Percentiles rank a stretch among this genome's conserved stretches.
These are phyloP conservation scores for Micromussa lordhowensis DNA, from an alignment of 92 coral and sea anemone genomes.

Conservation along the genomic window DNA sequence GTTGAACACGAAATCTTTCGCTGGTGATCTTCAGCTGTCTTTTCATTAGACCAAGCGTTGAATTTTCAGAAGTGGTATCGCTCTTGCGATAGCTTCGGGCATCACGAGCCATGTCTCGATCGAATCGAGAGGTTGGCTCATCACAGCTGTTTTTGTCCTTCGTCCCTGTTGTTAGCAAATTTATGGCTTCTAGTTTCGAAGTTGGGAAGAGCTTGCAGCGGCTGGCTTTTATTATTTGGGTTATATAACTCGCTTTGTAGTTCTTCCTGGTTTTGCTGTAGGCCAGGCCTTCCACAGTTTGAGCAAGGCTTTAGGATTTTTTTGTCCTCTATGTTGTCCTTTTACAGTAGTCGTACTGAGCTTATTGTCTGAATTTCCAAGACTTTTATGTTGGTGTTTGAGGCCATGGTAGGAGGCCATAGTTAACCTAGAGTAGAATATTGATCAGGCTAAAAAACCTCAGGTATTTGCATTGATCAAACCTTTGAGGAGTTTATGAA, in stretches of 20 bases:
- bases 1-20: slow-evolving; percentile 13
- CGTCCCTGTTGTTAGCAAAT: neutral
- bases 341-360: slow-evolving; percentile 40
- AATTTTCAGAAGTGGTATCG: slow-evolving; percentile 16
- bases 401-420: slow-evolving; percentile 35
- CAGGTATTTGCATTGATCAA: slow-evolving; percentile 30
- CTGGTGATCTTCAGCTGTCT: slow-evolving; percentile 30
- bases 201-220: neutral
- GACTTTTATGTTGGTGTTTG: slow-evolving; percentile 29
- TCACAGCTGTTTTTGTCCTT: neutral
- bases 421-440: slow-evolving; percentile 15
- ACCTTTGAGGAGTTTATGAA: slow-evolving; percentile 8
- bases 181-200: neutral
- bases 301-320: neutral
- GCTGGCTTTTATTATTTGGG: slow-evolving; percentile 7
- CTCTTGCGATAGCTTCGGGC: neutral
- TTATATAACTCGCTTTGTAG: neutral
- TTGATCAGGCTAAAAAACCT: slow-evolving; percentile 27
- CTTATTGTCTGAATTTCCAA: slow-evolving; percentile 20
- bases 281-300: neutral
- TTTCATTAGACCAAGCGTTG: slow-evolving; percentile 1
- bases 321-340: slow-evolving; percentile 16
- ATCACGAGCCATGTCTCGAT: slow-evolving; percentile 1
- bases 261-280: slow-evolving; percentile 30
- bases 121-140: neutral